phyloP scores from a whole-genome alignment of 2,888 invertebrate genomes.

The Hecatera dysodea region DNA sequence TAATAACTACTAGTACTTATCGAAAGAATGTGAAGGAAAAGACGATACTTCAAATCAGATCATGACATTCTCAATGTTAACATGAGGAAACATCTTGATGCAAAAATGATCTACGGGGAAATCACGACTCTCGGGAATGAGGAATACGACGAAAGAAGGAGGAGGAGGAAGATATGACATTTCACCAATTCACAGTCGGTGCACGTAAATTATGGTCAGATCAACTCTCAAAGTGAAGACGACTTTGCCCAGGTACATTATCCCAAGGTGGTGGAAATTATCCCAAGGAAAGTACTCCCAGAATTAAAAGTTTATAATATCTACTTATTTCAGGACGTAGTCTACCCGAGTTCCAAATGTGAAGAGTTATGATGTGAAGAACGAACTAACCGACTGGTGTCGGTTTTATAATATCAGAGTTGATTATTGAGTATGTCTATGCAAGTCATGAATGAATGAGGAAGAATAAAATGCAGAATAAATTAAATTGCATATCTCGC shows the following conservation, averaged over 20 bases:
- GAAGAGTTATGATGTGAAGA: no score
- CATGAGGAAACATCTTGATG: background rate
- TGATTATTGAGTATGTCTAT: no score
- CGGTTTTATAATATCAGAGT: no score
- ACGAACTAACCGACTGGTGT: no score
- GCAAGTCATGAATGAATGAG: slow-evolving; percentile 15
- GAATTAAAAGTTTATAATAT: no score
- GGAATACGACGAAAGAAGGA: background rate
- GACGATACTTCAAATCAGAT: no score
- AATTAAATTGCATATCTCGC: slow-evolving; percentile 29
- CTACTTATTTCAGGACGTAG: no score
- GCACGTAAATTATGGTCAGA: background rate
- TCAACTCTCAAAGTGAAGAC: background rate
- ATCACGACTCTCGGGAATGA: background rate
- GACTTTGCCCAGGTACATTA: no score
- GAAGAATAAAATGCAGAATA: slow-evolving; percentile 24
- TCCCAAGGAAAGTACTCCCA: no score
- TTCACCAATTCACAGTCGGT: background rate
- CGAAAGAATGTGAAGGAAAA: background rate
- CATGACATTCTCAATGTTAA: background rate
- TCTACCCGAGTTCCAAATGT: no score
- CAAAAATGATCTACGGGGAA: background rate
- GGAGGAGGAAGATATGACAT: background rate
- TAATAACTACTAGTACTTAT: background rate
- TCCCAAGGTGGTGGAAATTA: no score